Evolutionary conservation across 2,888 invertebrate genomes (phyloP), one percentile per base, ranked within the genome.

Genomic region (Polydrusus tereticollis): DNA sequence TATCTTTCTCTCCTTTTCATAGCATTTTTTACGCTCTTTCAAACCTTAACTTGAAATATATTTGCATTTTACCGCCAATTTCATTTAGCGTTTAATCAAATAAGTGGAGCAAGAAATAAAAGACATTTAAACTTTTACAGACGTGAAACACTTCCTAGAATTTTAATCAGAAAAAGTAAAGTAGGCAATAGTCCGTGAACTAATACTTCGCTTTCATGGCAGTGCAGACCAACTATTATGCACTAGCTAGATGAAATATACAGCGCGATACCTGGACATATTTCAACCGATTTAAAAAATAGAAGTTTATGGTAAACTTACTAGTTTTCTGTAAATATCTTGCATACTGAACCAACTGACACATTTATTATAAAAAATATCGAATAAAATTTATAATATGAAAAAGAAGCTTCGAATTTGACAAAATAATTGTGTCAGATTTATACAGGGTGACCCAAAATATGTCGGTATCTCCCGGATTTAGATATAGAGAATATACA

Each of bases 111-210:
- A 59, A 64, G 59, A 23, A 72, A 72, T 62, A 72, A 65, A 68
- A 72, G 47, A 59, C 58, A 70, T 70, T 70, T 59, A 62, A 55
- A 50, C 55, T 60, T 66, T 71, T 66, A 60, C 55, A 60, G 36
- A 55, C 55, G 62, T 21, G 10, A 66, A 66, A 43, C 47, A 62
- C 21, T 52, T 66, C 52, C 66, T 66, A 62, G 73, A 73, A 73
- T 73, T 73, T 73, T 69, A 73, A 73, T 73, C 73, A 73, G 73
- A 43, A 58, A 55, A 65, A 73, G 73, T 73, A 70, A 70, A 69
- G 70, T 69, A 70, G 69, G 73, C 73, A 59, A 69, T 73, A 73
- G 55, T 60, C 59, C 65, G 60, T 68, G 23, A 73, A 73, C 59
- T 58, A 69, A 43, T 66, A 14, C 16, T 65, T n/a, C n/a, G n/a